Percentiles rank a stretch among this genome's conserved stretches.
These are phyloP conservation scores for Catocala fraxini DNA, from an alignment of 2,888 invertebrate genomes.

Conservation along the genomic window DNA sequence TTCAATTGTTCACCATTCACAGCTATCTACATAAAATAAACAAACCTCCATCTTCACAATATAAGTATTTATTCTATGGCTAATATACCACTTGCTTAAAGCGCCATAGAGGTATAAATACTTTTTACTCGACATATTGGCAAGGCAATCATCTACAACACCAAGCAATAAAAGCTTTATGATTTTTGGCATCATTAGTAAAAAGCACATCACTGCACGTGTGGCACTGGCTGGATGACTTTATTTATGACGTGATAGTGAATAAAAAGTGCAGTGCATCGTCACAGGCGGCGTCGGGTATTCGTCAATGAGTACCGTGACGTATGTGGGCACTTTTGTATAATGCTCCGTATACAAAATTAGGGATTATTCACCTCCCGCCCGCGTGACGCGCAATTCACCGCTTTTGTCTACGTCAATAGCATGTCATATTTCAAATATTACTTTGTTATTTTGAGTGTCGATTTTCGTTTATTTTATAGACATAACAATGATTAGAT, in stretches of 20 bases:
- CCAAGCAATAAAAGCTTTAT: slow-evolving; percentile 29
- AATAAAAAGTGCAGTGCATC: slow-evolving; percentile 58
- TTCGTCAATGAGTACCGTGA: slow-evolving; percentile 63
- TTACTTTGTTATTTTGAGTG: slow-evolving; percentile 9
- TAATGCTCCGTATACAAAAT: slow-evolving; percentile 78
- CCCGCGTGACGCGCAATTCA: slow-evolving; percentile 66
- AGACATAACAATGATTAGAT: no score
- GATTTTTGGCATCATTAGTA: slow-evolving; percentile 27
- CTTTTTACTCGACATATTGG: no score
- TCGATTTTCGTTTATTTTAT: neutral
- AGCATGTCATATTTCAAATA: slow-evolving; percentile 37
- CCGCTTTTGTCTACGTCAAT: slow-evolving; percentile 57
- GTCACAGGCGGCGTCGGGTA: slow-evolving; percentile 68
- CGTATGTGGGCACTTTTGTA: slow-evolving; percentile 63
- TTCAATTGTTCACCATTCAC: no score
- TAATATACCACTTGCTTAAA: no score
- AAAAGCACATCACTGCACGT: slow-evolving; percentile 54
- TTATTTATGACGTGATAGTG: slow-evolving; percentile 55
- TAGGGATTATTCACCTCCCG: slow-evolving; percentile 75
- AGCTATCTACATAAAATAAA: no score
- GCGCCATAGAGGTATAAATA: no score
- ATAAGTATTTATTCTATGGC: no score
- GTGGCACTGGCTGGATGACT: slow-evolving; percentile 48
- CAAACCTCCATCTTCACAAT: no score
- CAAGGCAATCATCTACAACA: no score